Evolutionary conservation across 2,113 vertebrate species (phyloP), one percentile per base, ranked within the genome.

Genomic region (Rostratula benghalensis): DNA sequence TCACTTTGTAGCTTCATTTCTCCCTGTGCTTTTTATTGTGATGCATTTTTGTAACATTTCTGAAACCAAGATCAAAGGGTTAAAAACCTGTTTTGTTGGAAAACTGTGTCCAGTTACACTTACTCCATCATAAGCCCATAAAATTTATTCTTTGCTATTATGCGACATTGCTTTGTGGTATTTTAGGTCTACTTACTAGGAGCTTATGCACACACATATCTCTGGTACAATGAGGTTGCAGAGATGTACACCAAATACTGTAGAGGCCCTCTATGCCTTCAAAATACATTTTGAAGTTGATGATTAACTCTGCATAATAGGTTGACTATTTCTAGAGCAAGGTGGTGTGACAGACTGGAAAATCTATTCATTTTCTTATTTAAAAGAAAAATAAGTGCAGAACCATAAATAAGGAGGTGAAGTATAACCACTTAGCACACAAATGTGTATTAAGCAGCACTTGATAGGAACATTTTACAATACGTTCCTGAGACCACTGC

Each of bases 301-400:
- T 73, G 57, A 92, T 80, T 77, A 92, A 74, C 67, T 85, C 83
- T 76, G 31, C 61, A 37, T 83, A 91, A 83, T 73, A 85, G 59
- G 59, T 59, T 86, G 67, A 51, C n/a, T 80, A 46, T 23, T 80
- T 71, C 67, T 91, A 60, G 30, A 89, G 73, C 46, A 64, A 89
- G 56, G 16, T 86, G 24, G 24, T 60, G 74, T 86, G 68, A 90
- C 54, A 91, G 87, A 67, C 82, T 90, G 63, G 67, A 93, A 93
- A 90, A 80, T 93, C 75, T 83, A 46, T 92, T 92, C 37, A 82
- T 91, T 90, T 92, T 70, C 75, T 30, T 83, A 51, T 90, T 81
- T 86, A 70, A 75, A 95, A 94, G 30, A 79, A 88, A 95, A 96
- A 78, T 51, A 94, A 89, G 39, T 82, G 46, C 39, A 87, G 77